Conservation (phyloP, 2,113 vertebrate species). For the Sakesphorus luctuosus region DNA sequence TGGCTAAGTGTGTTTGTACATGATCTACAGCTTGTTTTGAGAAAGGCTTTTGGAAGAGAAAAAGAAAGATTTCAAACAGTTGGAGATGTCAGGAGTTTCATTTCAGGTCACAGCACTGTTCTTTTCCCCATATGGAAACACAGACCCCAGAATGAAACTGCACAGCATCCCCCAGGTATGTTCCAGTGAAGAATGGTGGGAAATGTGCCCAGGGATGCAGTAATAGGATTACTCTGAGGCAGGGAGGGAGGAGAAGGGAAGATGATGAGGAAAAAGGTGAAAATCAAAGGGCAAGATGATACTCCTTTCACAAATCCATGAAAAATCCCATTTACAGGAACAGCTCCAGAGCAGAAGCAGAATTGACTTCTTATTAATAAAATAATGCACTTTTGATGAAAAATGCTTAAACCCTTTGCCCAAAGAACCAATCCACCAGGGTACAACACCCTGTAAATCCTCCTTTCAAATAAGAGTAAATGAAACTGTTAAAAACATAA, state of each 20-base stretch:
- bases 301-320: not conserved
- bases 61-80: not conserved
- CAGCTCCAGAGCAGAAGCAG: not conserved
- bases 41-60: conserved; percentile 83
- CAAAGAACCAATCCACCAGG: not conserved
- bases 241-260: not conserved
- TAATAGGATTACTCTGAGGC: not conserved
- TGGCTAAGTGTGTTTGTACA: conserved; percentile 91
- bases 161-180: rapidly evolving
- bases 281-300: not conserved
- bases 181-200: rapidly evolving
- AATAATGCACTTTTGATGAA: not conserved
- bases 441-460: not conserved
- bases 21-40: conserved; percentile 95
- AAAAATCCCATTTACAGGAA: not conserved
- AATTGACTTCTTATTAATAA: not conserved
- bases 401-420: not conserved
- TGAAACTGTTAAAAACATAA: not conserved
- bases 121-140: not conserved
- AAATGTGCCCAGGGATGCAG: not conserved
- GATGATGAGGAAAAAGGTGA: not conserved
- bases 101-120: not conserved
- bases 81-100: not conserved
- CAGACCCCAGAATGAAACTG: rapidly evolving
- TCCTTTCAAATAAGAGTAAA: not conserved